Evolutionary conservation across 2,113 vertebrate genomes (phyloP).

Genomic region (Hiodon alosoides): DNA sequence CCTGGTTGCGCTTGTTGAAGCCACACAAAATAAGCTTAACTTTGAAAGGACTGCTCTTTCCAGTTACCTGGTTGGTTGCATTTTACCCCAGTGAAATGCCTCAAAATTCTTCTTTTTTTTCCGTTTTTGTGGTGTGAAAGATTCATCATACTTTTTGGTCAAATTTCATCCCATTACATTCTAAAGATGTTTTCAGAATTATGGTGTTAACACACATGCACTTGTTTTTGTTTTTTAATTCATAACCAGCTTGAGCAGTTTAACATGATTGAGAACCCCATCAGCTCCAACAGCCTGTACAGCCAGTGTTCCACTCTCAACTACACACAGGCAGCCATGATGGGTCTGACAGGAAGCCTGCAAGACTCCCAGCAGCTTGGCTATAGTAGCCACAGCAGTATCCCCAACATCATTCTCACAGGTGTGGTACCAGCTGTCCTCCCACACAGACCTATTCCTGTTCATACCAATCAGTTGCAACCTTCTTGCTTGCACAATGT

Average conservation of each 20-base stretch:
- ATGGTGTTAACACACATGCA: background rate
- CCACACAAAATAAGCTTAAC: too few relatives aligned
- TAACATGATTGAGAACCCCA: conserved; percentile 93
- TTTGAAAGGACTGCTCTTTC: too few relatives aligned
- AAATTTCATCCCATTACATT: too few relatives aligned
- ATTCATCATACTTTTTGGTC: too few relatives aligned
- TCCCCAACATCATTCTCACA: conserved; percentile 98
- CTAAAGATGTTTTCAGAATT: background rate
- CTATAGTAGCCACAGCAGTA: conserved; percentile 85
- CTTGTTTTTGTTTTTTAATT: conserved; percentile 15
- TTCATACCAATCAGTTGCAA: background rate
- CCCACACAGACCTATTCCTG: background rate
- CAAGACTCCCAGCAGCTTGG: conserved; percentile 79
- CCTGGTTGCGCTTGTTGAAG: too few relatives aligned
- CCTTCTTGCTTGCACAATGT: too few relatives aligned
- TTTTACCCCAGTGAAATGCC: too few relatives aligned
- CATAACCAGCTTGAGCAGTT: conserved; percentile 87
- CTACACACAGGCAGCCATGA: conserved; percentile 96
- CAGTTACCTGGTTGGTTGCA: too few relatives aligned
- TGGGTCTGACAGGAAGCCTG: conserved; percentile 88
- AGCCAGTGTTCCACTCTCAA: conserved; percentile 89
- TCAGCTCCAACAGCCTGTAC: conserved; percentile 85
- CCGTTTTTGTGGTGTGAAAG: too few relatives aligned
- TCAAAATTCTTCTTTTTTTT: too few relatives aligned
- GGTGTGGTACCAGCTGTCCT: conserved; percentile 55